Evolutionary conservation across 2,888 invertebrate species (phyloP).

Genomic region (Nemotelus nigrinus): DNA sequence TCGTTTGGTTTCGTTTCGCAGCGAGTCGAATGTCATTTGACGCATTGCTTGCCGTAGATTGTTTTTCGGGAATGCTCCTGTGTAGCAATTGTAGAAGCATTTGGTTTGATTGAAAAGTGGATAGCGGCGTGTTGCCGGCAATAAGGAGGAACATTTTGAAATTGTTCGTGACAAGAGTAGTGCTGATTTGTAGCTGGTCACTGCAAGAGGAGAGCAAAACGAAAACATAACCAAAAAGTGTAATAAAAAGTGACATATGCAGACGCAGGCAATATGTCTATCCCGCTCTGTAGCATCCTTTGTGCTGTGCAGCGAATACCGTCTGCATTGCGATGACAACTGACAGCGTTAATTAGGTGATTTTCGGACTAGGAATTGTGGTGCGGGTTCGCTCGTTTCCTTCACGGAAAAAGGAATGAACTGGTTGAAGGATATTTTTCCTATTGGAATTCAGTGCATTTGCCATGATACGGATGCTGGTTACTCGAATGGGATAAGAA

Average conservation of each 20-base stretch:
- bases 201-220: conserved; percentile 46
- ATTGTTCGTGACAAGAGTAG: neutral
- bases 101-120: too few species aligned
- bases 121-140: too few species aligned
- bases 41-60: neutral
- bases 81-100: neutral
- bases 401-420: too few species aligned
- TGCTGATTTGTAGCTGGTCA: conserved; percentile 20
- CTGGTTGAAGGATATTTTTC: too few species aligned
- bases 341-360: conserved; percentile 2
- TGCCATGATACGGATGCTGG: too few species aligned
- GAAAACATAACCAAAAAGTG: conserved; percentile 51
- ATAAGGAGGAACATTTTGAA: neutral
- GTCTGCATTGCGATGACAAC: conserved; percentile 36
- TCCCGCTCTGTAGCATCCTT: conserved; percentile 32
- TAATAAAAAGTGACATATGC: conserved; percentile 47
- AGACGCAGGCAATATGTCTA: conserved; percentile 33
- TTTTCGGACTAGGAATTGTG: neutral
- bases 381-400: too few species aligned
- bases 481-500: too few species aligned
- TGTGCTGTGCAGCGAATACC: neutral
- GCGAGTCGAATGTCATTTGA: conserved; percentile 5
- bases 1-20: conserved; percentile 33
- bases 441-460: too few species aligned
- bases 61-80: neutral